Conservation (phyloP, 2,797 vertebrate species). For the Lophotriccus pileatus region DNA sequence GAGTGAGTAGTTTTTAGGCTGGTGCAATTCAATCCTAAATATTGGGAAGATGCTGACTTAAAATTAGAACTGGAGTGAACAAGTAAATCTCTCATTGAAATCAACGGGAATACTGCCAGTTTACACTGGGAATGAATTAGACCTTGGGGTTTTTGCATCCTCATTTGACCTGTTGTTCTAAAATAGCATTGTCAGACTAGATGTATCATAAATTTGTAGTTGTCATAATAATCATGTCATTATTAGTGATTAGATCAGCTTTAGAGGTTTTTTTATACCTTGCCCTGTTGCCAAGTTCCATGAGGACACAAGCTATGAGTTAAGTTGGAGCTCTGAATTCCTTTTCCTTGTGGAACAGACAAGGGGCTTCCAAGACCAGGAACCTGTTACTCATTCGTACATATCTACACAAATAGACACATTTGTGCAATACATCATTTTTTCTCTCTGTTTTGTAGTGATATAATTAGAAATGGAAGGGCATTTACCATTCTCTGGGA, state of each 20-base stretch:
- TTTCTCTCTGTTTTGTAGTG: not conserved
- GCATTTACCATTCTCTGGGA: not conserved
- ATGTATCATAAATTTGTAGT: not conserved
- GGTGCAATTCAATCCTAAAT: not conserved
- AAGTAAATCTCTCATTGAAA: not conserved
- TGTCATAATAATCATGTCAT: constrained; percentile 4
- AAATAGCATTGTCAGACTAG: constrained; percentile 3
- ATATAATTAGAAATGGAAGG: not conserved
- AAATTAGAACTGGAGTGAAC: not conserved
- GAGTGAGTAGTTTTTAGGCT: not conserved
- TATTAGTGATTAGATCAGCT: constrained; percentile 2
- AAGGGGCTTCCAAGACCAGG: not conserved
- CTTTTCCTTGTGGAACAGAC: not conserved
- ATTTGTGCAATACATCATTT: not conserved
- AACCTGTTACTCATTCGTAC: not conserved
- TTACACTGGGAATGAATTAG: not conserved
- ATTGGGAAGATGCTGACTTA: not conserved
- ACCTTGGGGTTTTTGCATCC: not conserved
- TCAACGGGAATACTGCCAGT: not conserved
- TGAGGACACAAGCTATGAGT: not conserved
- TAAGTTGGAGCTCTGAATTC: not conserved
- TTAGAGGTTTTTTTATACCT: not conserved
- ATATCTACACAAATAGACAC: not conserved
- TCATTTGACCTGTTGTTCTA: not conserved
- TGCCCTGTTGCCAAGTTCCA: not conserved